Evolutionary conservation across 1,140 invertebrate genomes (phyloP).

Genomic region (Diorhabda sublineata): DNA sequence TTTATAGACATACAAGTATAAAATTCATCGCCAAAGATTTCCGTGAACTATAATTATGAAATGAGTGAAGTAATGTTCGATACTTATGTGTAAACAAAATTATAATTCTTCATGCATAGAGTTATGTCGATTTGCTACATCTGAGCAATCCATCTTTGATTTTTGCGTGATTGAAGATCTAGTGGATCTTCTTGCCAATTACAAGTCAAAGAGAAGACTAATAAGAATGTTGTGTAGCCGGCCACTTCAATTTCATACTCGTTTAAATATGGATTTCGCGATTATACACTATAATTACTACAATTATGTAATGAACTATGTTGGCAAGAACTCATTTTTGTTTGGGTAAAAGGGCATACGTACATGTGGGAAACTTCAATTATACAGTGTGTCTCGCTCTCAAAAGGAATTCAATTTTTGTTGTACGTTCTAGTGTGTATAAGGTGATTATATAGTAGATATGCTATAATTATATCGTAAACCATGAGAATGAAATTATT

Average conservation of each 20-base stretch:
- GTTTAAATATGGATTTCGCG: conserved; percentile 12
- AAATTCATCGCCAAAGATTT: no score
- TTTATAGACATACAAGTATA: no score
- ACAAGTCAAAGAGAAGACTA: conserved; percentile 10
- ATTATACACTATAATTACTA: conserved; percentile 6
- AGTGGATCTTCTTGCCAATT: conserved; percentile 6
- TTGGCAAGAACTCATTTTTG: conserved; percentile 2
- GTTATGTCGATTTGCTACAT: conserved; percentile 2
- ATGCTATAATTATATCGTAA: no score
- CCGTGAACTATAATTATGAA: no score
- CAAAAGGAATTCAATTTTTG: no score
- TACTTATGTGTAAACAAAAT: conserved; percentile 3
- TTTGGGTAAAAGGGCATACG: conserved; percentile 7
- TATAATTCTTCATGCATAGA: background rate
- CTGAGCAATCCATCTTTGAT: background rate
- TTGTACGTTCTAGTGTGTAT: no score
- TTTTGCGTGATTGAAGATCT: conserved; percentile 5
- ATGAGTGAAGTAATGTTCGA: no score
- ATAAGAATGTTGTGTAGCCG: conserved; percentile 9
- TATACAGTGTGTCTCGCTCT: background rate
- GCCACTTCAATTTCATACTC: conserved; percentile 5
- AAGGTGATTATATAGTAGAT: no score
- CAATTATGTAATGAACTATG: conserved; percentile 11
- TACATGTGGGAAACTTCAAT: conserved; percentile 4
- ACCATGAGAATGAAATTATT: no score